Percentiles rank a stretch among this genome's conserved stretches.
Evolutionary conservation across 2,797 vertebrate genomes (phyloP).

Genomic region (Tachyglossus aculeatus): DNA sequence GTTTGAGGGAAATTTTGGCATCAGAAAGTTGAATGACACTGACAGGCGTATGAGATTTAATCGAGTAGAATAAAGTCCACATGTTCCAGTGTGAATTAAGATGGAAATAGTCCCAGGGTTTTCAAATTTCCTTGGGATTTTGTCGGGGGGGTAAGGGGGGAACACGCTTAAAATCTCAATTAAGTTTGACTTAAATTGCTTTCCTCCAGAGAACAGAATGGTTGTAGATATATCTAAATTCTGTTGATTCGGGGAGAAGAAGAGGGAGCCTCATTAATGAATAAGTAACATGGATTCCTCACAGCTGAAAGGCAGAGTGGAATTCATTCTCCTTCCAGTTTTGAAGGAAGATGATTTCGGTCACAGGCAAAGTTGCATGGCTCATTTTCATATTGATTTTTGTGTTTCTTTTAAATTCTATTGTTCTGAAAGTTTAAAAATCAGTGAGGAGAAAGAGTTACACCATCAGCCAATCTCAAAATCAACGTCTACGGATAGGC

Average conservation of each 20-base stretch:
- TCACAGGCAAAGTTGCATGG: not conserved
- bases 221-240: not conserved
- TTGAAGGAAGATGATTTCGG: not conserved
- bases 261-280: not conserved
- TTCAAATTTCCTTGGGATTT: not conserved
- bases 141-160: not conserved
- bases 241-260: not conserved
- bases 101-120: not conserved
- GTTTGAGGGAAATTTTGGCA: slow-evolving; percentile 29
- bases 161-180: not conserved
- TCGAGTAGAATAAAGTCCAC: not conserved
- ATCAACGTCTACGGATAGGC: not conserved
- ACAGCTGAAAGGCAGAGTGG: not conserved
- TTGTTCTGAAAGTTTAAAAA: not conserved
- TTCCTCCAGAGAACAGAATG: not conserved
- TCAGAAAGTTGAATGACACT: not conserved
- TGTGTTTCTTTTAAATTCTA: not conserved
- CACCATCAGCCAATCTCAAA: not conserved
- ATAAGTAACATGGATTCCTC: accelerated
- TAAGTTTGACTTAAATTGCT: not conserved
- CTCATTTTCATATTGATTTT: not conserved
- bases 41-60: not conserved
- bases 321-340: not conserved
- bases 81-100: not conserved
- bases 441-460: not conserved